A percentile compares a stretch with the other conserved stretches of the same genome.
These are phyloP conservation scores for Pristionchus exspectatus DNA, from an alignment of 2,888 invertebrate genomes.

Conservation along the genomic window DNA sequence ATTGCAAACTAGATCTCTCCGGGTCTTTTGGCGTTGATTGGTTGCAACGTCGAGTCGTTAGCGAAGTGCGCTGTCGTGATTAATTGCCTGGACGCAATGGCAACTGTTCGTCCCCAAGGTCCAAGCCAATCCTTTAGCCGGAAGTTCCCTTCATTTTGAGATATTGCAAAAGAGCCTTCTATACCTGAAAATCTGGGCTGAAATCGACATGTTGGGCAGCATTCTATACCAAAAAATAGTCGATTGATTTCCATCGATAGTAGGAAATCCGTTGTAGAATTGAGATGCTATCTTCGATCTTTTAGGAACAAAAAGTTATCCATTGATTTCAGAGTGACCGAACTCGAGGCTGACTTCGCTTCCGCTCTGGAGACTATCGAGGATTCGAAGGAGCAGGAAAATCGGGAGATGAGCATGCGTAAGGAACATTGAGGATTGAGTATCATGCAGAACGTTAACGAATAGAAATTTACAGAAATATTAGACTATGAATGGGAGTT, in stretches of 20 bases:
- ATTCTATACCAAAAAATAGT: too few species aligned
- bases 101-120: too few species aligned
- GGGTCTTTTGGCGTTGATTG: too few species aligned
- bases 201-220: too few species aligned
- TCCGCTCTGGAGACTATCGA: background rate
- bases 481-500: background rate
- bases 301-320: too few species aligned
- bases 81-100: background rate
- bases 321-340: background rate
- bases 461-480: too few species aligned
- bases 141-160: constrained; percentile 14
- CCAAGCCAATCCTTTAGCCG: background rate
- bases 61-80: background rate
- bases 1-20: background rate
- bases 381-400: background rate
- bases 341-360: background rate
- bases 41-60: background rate
- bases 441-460: background rate
- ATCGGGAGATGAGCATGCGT: background rate
- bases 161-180: background rate
- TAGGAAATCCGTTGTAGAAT: too few species aligned
- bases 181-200: too few species aligned
- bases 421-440: background rate
- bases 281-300: too few species aligned
- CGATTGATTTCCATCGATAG: too few species aligned